A percentile compares a stretch with the other conserved stretches of the same genome.
phyloP scores from a whole-genome alignment of 2,888 invertebrate genomes.

The Adelognathus sp. region DNA sequence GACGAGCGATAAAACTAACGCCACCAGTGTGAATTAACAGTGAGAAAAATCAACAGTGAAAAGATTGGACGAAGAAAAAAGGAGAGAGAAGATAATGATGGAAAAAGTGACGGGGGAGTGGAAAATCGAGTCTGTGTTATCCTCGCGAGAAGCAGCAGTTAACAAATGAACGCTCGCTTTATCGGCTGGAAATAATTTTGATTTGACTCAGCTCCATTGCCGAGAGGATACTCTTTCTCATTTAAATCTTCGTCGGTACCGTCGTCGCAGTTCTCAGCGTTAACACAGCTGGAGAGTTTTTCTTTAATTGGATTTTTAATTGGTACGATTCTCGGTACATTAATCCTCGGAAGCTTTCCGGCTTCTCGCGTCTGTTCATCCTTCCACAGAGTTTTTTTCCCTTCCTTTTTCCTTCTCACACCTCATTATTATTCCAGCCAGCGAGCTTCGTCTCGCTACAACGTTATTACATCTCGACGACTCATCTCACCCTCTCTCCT shows the following conservation, averaged over 20 bases:
- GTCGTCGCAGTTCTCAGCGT: slow-evolving; percentile 54
- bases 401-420: slow-evolving; percentile 46
- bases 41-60: slow-evolving; percentile 45
- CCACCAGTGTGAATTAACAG: slow-evolving; percentile 63
- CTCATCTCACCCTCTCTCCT: too few relatives aligned
- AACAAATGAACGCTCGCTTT: slow-evolving; percentile 79
- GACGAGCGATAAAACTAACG: slow-evolving; percentile 80
- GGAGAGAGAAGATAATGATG: slow-evolving; percentile 22
- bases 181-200: slow-evolving; percentile 80
- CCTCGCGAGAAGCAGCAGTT: slow-evolving; percentile 70
- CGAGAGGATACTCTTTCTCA: slow-evolving; percentile 64
- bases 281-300: slow-evolving; percentile 63
- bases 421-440: slow-evolving; percentile 45
- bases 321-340: slow-evolving; percentile 77
- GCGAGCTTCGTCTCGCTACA: slow-evolving; percentile 27
- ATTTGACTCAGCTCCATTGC: slow-evolving; percentile 67
- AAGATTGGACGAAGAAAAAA: slow-evolving; percentile 26
- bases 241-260: slow-evolving; percentile 73
- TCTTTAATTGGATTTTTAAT: slow-evolving; percentile 80
- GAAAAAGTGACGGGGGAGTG: slow-evolving; percentile 9
- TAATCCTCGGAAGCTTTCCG: slow-evolving; percentile 66
- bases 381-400: slow-evolving; percentile 29
- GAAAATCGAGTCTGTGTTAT: slow-evolving; percentile 58
- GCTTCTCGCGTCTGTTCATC: slow-evolving; percentile 37
- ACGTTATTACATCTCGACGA: slow-evolving; percentile 51